Evolutionary conservation across 1,140 invertebrate species (phyloP).

Genomic region (Macrobrachium nipponense): DNA sequence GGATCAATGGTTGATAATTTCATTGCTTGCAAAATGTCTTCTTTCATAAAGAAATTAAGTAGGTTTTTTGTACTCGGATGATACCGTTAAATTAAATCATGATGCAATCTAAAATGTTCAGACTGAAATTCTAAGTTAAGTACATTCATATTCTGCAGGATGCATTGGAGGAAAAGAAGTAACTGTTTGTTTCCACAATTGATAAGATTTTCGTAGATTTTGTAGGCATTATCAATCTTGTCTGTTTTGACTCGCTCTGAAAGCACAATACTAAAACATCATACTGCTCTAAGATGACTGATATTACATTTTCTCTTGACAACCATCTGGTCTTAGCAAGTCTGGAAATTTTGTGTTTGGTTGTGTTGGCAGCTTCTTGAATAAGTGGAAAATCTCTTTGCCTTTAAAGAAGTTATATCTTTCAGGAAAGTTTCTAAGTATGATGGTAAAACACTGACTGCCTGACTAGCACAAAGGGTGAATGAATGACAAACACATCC

Average conservation of each 20-base stretch:
- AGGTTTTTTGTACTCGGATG: background rate
- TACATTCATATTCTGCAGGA: background rate
- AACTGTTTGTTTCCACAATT: constrained; percentile 2
- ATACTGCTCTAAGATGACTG: constrained; percentile 18
- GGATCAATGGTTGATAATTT: background rate
- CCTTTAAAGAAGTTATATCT: constrained; percentile 5
- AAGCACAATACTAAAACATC: no score
- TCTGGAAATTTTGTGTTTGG: constrained; percentile 28
- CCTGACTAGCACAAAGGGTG: constrained; percentile 19
- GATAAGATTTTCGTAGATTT: background rate
- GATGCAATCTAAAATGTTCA: background rate
- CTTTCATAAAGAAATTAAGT: background rate
- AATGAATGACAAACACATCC: constrained; percentile 37
- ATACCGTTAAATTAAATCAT: background rate
- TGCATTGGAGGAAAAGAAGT: background rate
- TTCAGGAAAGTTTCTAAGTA: constrained; percentile 10
- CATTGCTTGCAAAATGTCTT: background rate
- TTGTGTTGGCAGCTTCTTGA: constrained; percentile 9
- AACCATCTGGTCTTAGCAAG: constrained; percentile 30
- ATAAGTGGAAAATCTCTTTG: constrained; percentile 1
- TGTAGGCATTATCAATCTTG: background rate
- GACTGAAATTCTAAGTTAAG: constrained; percentile 19
- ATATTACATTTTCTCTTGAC: no score
- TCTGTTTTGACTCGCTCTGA: no score
- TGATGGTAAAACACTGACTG: background rate